These are phyloP conservation scores for Spinus olivaceus DNA, from an alignment of 2,797 vertebrate species.

Conservation along the genomic window DNA sequence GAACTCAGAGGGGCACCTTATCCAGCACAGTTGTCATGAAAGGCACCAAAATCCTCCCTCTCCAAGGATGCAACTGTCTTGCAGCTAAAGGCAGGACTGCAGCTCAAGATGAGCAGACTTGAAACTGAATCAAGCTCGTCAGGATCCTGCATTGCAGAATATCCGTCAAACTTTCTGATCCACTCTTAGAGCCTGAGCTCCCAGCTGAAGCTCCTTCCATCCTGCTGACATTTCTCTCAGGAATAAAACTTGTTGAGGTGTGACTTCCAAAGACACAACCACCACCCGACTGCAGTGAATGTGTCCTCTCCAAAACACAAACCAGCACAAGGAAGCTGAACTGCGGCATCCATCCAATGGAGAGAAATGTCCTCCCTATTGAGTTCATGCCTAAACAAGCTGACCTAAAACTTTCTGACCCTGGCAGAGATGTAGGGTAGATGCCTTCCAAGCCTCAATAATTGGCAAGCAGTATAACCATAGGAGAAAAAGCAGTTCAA, in stretches of 20 bases:
- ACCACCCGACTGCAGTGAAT: background rate
- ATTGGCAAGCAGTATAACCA: background rate
- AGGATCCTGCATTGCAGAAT: background rate
- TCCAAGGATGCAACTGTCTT: background rate
- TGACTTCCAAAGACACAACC: background rate
- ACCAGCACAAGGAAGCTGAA: background rate
- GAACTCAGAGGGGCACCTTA: background rate
- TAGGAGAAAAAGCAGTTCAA: background rate
- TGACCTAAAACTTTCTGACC: slow-evolving; percentile 7
- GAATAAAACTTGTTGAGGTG: background rate
- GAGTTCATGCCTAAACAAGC: slow-evolving; percentile 7
- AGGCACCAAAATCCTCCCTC: background rate
- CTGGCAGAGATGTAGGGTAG: background rate
- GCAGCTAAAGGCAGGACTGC: background rate
- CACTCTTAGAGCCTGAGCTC: background rate
- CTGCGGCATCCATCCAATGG: background rate
- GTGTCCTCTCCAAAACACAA: background rate
- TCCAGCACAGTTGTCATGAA: background rate
- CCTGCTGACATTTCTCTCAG: background rate
- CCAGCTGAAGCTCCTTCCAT: background rate
- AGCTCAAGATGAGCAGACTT: background rate
- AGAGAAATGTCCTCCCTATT: background rate
- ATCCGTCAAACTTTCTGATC: background rate
- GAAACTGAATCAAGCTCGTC: background rate
- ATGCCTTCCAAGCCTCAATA: background rate